Conservation (phyloP, 1,140 invertebrate genomes). For the Drosophila eugracilis region DNA sequence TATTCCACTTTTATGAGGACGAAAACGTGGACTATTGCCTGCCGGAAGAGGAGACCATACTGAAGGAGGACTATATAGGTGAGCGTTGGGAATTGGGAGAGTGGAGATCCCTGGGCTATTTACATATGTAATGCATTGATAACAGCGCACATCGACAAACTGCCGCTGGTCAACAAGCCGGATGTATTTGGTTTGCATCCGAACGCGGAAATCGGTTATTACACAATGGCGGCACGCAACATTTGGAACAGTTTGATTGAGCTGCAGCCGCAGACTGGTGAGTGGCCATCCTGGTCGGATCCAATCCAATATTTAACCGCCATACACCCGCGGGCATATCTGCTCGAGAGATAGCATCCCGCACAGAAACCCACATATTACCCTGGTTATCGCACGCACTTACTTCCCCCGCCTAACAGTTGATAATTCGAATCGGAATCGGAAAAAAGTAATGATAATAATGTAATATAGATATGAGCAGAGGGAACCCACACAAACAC, state of each 20-base stretch:
- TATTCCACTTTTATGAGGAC: slow-evolving; percentile 94
- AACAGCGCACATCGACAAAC: slow-evolving; percentile 87
- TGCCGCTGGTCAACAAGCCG: slow-evolving; percentile 91
- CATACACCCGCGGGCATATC: slow-evolving; percentile 24
- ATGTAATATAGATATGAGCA: slow-evolving; percentile 37
- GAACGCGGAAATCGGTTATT: slow-evolving; percentile 97
- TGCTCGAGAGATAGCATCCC: slow-evolving; percentile 35
- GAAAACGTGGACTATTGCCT: slow-evolving; percentile 91
- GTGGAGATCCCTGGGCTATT: slow-evolving; percentile 28
- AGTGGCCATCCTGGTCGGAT: slow-evolving; percentile 28
- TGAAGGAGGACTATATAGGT: slow-evolving; percentile 90
- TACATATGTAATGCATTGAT: slow-evolving; percentile 69
- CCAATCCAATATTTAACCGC: slow-evolving; percentile 25
- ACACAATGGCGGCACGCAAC: slow-evolving; percentile 92
- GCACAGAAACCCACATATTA: neutral
- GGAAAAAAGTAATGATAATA: slow-evolving; percentile 47
- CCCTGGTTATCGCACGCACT: slow-evolving; percentile 19
- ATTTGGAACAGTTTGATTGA: slow-evolving; percentile 94
- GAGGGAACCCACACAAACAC: slow-evolving; percentile 1
- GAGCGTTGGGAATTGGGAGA: slow-evolving; percentile 33
- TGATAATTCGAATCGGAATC: slow-evolving; percentile 57
- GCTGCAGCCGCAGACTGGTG: slow-evolving; percentile 94
- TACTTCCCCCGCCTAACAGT: neutral
- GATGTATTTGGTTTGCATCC: slow-evolving; percentile 96
- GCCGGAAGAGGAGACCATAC: slow-evolving; percentile 87